A percentile compares a stretch with the other conserved stretches of the same genome.
Evolutionary conservation across 2,888 invertebrate genomes (phyloP).

Genomic region (Azorinus chamasolen): DNA sequence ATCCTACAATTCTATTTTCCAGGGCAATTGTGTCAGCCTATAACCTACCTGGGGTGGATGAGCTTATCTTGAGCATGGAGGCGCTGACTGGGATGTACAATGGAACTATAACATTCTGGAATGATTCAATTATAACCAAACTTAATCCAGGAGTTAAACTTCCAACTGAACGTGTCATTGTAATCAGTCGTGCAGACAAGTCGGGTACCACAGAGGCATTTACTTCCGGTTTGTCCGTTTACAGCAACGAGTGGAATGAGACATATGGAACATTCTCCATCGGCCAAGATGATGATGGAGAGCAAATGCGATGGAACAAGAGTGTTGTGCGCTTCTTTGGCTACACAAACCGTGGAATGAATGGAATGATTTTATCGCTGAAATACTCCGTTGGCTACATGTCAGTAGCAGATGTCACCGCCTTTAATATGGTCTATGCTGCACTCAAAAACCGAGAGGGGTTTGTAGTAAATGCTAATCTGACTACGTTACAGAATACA

Average conservation of each 20-base stretch:
- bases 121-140: conserved; percentile 67
- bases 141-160: conserved; percentile 70
- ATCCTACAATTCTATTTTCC: conserved; percentile 66
- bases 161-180: conserved; percentile 72
- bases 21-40: conserved; percentile 80
- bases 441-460: conserved; percentile 70
- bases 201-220: conserved; percentile 83
- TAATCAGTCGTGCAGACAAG: conserved; percentile 80
- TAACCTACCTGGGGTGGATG: conserved; percentile 72
- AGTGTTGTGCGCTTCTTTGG: conserved; percentile 69
- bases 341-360: conserved; percentile 70
- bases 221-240: conserved; percentile 76
- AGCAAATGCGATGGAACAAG: conserved; percentile 67
- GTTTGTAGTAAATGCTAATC: conserved; percentile 57
- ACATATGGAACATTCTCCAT: conserved; percentile 74
- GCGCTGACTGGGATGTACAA: conserved; percentile 82
- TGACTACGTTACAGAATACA: conserved; percentile 68
- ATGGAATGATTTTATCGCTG: conserved; percentile 73
- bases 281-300: conserved; percentile 39
- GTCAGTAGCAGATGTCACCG: conserved; percentile 71
- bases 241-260: conserved; percentile 73
- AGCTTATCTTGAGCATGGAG: conserved; percentile 74
- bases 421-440: conserved; percentile 64
- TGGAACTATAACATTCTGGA: conserved; percentile 79
- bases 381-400: conserved; percentile 80